Percentiles rank a stretch among this genome's conserved stretches.
phyloP scores from a whole-genome alignment of 2,797 vertebrate species.

The Micrastur ruficollis region DNA sequence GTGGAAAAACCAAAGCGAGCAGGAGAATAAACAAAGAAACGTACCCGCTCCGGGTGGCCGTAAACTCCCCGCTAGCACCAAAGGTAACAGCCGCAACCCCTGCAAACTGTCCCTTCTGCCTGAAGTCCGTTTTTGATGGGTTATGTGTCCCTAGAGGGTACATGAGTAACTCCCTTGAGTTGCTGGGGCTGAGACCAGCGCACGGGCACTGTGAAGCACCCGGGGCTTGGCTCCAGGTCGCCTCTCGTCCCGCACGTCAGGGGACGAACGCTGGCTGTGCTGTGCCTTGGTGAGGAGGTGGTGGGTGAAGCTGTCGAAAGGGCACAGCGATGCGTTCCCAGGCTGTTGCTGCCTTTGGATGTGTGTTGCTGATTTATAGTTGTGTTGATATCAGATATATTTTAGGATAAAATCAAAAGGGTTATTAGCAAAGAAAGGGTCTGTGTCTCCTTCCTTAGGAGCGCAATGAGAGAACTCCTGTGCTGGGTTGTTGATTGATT shows the following conservation, averaged over 20 bases:
- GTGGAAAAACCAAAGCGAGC: background rate
- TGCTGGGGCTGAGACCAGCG: background rate
- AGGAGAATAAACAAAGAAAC: background rate
- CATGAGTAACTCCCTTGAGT: background rate
- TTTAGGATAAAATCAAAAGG: background rate
- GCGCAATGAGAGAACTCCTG: background rate
- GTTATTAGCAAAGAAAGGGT: background rate
- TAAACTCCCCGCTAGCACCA: background rate
- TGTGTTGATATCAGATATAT: accelerated
- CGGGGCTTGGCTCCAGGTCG: background rate
- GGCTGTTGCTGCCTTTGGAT: background rate
- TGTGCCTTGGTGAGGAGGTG: background rate
- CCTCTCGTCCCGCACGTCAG: accelerated
- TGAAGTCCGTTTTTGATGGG: background rate
- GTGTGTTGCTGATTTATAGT: background rate
- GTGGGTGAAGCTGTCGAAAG: background rate
- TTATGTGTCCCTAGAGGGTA: background rate
- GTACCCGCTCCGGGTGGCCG: background rate
- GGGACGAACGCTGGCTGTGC: background rate
- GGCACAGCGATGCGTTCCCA: accelerated
- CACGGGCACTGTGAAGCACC: background rate
- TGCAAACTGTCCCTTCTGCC: background rate
- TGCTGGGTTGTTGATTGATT: background rate
- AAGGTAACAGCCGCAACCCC: background rate
- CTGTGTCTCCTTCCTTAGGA: background rate